phyloP scores from a whole-genome alignment of 2,888 invertebrate species.

The Stomorhina lunata region DNA sequence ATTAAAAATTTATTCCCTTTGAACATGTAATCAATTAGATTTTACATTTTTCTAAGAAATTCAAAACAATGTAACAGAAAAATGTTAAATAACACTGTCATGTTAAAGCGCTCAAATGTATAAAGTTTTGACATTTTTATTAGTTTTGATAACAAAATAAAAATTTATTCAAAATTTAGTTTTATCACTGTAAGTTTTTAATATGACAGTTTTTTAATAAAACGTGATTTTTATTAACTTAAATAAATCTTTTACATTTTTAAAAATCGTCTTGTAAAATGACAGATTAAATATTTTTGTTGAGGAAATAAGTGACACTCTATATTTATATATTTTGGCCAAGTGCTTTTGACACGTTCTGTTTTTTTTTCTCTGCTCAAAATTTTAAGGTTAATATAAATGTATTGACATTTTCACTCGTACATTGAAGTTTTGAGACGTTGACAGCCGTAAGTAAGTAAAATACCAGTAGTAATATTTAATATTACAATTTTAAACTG shows the following conservation, averaged over 20 bases:
- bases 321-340: slow-evolving; percentile 34
- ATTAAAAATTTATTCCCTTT: too few relatives aligned
- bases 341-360: slow-evolving; percentile 55
- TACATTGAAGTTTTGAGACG: background rate
- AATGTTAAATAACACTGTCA: too few relatives aligned
- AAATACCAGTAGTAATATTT: background rate
- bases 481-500: slow-evolving; percentile 3
- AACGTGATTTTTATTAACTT: background rate
- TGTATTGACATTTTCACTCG: slow-evolving; percentile 34
- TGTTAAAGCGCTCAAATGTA: too few relatives aligned
- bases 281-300: too few relatives aligned
- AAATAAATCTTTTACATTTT: background rate
- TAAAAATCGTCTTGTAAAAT: background rate
- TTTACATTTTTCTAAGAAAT: too few relatives aligned
- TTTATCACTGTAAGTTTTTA: too few relatives aligned
- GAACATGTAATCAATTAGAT: too few relatives aligned
- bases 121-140: too few relatives aligned
- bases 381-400: slow-evolving; percentile 52
- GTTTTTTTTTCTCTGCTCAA: background rate
- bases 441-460: background rate
- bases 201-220: background rate
- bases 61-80: too few relatives aligned
- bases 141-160: too few relatives aligned
- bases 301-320: too few relatives aligned
- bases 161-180: too few relatives aligned